phyloP scores from a whole-genome alignment of 2,888 invertebrate species.

The Pimpla rufipes region DNA sequence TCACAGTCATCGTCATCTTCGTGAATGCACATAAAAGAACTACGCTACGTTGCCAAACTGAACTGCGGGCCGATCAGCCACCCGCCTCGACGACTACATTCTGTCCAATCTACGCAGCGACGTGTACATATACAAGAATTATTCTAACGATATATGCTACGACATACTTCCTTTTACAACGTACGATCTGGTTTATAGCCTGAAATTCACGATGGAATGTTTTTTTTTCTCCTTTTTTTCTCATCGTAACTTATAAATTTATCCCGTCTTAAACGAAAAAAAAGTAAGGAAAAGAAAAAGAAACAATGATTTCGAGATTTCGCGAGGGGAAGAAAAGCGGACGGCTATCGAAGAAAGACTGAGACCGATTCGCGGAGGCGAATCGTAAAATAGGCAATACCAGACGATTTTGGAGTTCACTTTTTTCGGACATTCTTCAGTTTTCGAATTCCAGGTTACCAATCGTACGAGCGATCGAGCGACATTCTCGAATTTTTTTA shows the following conservation, averaged over 20 bases:
- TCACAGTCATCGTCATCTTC: conserved; percentile 85
- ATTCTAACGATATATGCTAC: conserved; percentile 72
- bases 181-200: conserved; percentile 65
- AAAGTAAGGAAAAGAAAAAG: conserved; percentile 13
- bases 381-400: conserved; percentile 26
- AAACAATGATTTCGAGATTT: conserved; percentile 27
- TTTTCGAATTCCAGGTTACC: conserved; percentile 31
- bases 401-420: conserved; percentile 25
- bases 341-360: conserved; percentile 54
- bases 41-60: conserved; percentile 84
- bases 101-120: conserved; percentile 84
- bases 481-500: conserved; percentile 37
- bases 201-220: conserved; percentile 59
- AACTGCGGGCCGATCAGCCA: conserved; percentile 83
- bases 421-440: conserved; percentile 24
- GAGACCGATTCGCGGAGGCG: conserved; percentile 53
- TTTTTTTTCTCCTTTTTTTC: too few relatives aligned
- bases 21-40: conserved; percentile 85
- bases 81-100: conserved; percentile 84
- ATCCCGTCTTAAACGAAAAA: conserved; percentile 4
- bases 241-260: conserved; percentile 31
- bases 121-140: conserved; percentile 81
- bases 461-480: conserved; percentile 57
- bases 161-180: conserved; percentile 71
- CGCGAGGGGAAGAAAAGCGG: conserved; percentile 30